A percentile compares a stretch with the other conserved stretches of the same genome.
phyloP scores from a whole-genome alignment of 2,113 vertebrate species.

The Caretta caretta region DNA sequence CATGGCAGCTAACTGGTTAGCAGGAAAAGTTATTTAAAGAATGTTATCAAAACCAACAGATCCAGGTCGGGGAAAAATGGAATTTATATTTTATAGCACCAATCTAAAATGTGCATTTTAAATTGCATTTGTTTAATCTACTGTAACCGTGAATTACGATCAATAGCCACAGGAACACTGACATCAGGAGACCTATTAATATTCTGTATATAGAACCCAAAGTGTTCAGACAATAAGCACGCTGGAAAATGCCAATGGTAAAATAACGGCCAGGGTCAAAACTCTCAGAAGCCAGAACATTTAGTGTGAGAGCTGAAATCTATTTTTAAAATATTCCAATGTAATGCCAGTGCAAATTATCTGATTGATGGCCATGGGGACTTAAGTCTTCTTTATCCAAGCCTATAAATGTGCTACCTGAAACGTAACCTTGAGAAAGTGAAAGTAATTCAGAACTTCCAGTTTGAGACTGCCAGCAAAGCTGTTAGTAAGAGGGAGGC shows the following conservation, averaged over 20 bases:
- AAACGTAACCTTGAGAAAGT: background rate
- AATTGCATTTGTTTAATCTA: background rate
- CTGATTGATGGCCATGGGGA: background rate
- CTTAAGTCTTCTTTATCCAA: background rate
- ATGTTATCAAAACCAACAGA: background rate
- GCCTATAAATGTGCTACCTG: background rate
- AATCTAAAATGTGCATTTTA: background rate
- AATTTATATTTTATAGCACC: background rate
- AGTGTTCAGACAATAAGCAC: too few species aligned
- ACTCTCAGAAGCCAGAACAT: background rate
- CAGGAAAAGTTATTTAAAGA: background rate
- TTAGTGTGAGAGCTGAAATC: background rate
- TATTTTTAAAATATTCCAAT: conserved; percentile 2
- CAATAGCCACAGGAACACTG: background rate
- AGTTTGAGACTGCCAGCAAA: background rate
- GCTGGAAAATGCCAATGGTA: background rate
- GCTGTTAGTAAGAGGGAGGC: background rate
- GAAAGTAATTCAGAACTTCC: background rate
- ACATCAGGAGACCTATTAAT: background rate
- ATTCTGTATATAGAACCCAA: background rate
- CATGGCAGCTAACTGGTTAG: background rate
- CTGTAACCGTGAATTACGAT: background rate
- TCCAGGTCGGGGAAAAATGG: background rate
- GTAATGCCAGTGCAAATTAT: background rate
- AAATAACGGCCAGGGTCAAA: background rate